Evolutionary conservation across 2,888 invertebrate species (phyloP), one percentile per base, ranked within the genome.

Genomic region (Polydrusus tereticollis): DNA sequence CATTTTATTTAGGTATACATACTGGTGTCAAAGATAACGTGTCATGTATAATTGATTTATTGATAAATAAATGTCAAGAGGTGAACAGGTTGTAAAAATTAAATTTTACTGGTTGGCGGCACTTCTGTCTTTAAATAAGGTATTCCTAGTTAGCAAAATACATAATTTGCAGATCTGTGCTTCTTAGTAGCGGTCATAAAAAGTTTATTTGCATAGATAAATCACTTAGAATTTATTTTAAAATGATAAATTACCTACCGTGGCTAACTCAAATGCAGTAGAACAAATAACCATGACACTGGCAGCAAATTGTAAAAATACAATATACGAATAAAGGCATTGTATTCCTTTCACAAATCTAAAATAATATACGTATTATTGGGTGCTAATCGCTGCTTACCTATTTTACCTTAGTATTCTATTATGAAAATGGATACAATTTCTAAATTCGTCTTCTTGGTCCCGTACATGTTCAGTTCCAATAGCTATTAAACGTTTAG

Each of bases 391-490:
- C 8, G 33, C 10, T 33, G 7, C 10, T 7, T 33, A 33, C n/a
- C 12, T 8, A n/a, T n/a, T 36, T 47, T 47, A 68, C 67, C 67
- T 50, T 29, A 68, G 33, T 29, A 58, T 68, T 36, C 60, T 33
- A 20, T 21, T 59, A 36, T 68, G 67, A 47, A 68, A 68, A 23
- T 18, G 8, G 23, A 68, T n/a, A 59, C 50, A 59, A 16, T 50
- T 21, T 38, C n/a, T 45, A 33, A 59, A 68, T 14, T 68, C 20
- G 1, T 14, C 4, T n/a, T 21, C 2, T 7, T 26, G 33, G 1
- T 33, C 16, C 10, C 12, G 38, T 5, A 41, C 16, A 43, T 43
- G 36, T 23, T 36, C 10, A 20, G 0, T 12, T 29, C 59, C 67
- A 68, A 50, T 60, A 7, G 18, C n/a, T 16, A 38, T 47, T 23